phyloP scores from a whole-genome alignment of 1,140 invertebrate genomes.

The Glossosoma conforme region DNA sequence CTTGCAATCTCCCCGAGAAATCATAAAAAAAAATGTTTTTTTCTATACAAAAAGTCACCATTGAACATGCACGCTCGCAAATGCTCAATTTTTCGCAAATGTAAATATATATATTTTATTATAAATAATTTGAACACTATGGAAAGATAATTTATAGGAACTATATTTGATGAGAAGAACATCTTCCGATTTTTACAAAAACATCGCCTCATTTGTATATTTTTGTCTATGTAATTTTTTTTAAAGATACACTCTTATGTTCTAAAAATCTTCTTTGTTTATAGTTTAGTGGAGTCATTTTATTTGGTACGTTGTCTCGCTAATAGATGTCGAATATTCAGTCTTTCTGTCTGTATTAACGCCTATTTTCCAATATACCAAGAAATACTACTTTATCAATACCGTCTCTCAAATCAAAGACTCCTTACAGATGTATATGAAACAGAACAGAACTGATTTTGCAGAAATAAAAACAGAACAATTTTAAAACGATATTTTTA shows the following conservation, averaged over 20 bases:
- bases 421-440: slow-evolving; percentile 13
- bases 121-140: slow-evolving; percentile 32
- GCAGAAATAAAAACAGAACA: too few relatives aligned
- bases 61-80: too few relatives aligned
- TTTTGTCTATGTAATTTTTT: slow-evolving; percentile 21
- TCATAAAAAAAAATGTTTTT: too few relatives aligned
- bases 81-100: too few relatives aligned
- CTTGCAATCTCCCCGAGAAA: too few relatives aligned
- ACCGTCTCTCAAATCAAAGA: slow-evolving; percentile 8
- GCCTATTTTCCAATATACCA: slow-evolving; percentile 25
- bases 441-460: too few relatives aligned
- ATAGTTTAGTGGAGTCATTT: slow-evolving; percentile 30
- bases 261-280: slow-evolving; percentile 21
- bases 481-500: too few relatives aligned
- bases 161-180: slow-evolving; percentile 25
- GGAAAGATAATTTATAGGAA: slow-evolving; percentile 32
- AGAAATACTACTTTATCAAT: slow-evolving; percentile 31
- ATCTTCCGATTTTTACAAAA: slow-evolving; percentile 26
- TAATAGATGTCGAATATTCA: slow-evolving; percentile 28
- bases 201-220: slow-evolving; percentile 25
- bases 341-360: slow-evolving; percentile 32
- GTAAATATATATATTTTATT: slow-evolving; percentile 28
- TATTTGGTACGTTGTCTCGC: slow-evolving; percentile 29
- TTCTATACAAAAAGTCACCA: too few relatives aligned
- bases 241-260: slow-evolving; percentile 26